A percentile compares a stretch with the other conserved stretches of the same genome.
Evolutionary conservation across 2,888 invertebrate species (phyloP).

Genomic region (Nephrotoma appendiculata): DNA sequence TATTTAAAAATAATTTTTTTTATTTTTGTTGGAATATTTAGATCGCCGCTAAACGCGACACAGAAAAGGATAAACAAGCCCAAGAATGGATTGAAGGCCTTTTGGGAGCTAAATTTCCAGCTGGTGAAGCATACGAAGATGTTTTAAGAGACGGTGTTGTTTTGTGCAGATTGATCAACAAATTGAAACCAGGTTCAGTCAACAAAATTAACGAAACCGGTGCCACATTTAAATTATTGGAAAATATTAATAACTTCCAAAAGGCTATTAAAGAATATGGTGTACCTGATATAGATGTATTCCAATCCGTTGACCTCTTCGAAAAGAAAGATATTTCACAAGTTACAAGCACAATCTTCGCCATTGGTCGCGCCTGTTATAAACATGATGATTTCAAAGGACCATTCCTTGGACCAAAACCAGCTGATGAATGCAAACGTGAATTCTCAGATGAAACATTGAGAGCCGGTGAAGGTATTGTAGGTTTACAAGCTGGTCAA

Average conservation of each 20-base stretch:
- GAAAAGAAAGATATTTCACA: conserved; percentile 84
- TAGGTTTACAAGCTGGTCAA: conserved; percentile 89
- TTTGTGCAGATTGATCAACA: conserved; percentile 90
- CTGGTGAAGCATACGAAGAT: conserved; percentile 69
- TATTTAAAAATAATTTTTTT: not conserved
- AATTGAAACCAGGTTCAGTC: conserved; percentile 74
- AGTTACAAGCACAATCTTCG: conserved; percentile 73
- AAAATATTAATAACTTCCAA: conserved; percentile 90
- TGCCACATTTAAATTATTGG: conserved; percentile 99
- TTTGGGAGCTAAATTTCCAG: conserved; percentile 77
- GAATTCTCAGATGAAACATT: conserved; percentile 87
- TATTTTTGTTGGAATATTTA: conserved; percentile 24
- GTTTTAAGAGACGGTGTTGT: conserved; percentile 83
- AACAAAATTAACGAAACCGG: conserved; percentile 85
- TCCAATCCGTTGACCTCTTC: conserved; percentile 94
- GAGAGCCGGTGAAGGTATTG: conserved; percentile 73
- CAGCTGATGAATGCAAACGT: conserved; percentile 84
- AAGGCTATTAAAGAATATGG: conserved; percentile 76
- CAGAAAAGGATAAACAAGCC: conserved; percentile 70
- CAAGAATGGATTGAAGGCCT: conserved; percentile 86
- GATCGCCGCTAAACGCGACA: conserved; percentile 73
- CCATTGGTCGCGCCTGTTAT: conserved; percentile 75
- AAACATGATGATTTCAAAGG: conserved; percentile 72
- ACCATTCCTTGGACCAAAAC: conserved; percentile 87
- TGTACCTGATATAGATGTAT: conserved; percentile 79